Conservation (phyloP, 2,113 vertebrate species). For the Apistogramma diplotaenia region DNA sequence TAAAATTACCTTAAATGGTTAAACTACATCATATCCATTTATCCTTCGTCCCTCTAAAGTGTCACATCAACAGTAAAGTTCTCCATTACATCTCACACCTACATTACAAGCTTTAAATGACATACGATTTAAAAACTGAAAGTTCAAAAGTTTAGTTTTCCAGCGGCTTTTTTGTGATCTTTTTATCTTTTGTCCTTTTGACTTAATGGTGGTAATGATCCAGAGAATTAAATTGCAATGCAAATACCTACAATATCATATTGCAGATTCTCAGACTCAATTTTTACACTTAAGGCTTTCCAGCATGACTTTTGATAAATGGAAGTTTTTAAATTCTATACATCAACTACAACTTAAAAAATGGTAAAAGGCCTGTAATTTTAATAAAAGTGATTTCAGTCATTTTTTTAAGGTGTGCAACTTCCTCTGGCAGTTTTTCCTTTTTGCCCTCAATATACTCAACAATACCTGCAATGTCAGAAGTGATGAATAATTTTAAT, state of each 20-base stretch:
- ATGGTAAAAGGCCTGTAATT: not conserved
- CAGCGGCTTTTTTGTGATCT: too few species aligned
- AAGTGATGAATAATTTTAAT: not conserved
- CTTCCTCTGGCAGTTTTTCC: not conserved
- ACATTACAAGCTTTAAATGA: too few species aligned
- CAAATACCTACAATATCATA: not conserved
- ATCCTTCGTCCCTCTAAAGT: too few species aligned
- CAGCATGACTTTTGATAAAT: not conserved
- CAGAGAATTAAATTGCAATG: too few species aligned
- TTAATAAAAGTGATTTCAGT: not conserved
- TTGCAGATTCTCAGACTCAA: not conserved
- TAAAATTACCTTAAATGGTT: too few species aligned
- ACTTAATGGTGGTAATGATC: too few species aligned
- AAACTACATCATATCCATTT: too few species aligned
- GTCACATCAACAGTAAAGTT: too few species aligned
- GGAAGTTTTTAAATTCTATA: not conserved
- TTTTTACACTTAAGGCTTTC: not conserved
- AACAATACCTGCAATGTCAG: not conserved
- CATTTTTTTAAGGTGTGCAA: not conserved
- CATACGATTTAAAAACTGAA: too few species aligned
- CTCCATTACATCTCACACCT: too few species aligned
- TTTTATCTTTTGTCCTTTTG: not conserved
- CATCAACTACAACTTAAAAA: not conserved
- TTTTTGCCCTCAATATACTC: not conserved
- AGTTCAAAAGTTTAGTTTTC: too few species aligned